Conservation (phyloP, 1,140 invertebrate genomes). For the Hirudo medicinalis region DNA sequence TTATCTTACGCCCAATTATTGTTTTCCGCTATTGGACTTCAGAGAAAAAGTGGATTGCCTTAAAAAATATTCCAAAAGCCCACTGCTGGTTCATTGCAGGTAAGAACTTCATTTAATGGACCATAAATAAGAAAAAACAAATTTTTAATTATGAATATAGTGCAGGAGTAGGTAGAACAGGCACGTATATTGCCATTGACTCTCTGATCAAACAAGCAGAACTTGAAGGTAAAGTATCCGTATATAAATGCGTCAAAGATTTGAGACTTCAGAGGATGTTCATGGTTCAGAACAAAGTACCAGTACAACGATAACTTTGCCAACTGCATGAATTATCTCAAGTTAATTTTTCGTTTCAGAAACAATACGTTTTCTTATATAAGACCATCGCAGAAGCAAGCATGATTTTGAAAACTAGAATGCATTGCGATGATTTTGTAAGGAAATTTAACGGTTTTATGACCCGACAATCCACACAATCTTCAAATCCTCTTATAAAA, state of each 20-base stretch:
- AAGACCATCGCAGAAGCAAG: neutral
- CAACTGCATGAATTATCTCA: neutral
- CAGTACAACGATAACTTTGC: neutral
- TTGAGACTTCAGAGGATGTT: slow-evolving; percentile 10
- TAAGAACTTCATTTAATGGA: neutral
- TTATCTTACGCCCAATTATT: neutral
- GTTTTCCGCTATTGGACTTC: neutral
- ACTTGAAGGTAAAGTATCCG: neutral
- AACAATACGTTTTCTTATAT: slow-evolving; percentile 3
- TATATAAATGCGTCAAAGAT: slow-evolving; percentile 1
- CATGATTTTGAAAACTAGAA: neutral
- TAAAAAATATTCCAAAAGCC: neutral
- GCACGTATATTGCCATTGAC: slow-evolving; percentile 13
- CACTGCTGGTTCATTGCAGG: slow-evolving; percentile 4
- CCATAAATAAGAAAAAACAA: neutral
- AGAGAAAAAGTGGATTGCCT: neutral
- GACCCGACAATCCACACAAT: no score
- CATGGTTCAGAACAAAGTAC: slow-evolving; percentile 11
- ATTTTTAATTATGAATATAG: neutral
- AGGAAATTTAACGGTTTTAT: no score
- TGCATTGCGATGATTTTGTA: neutral
- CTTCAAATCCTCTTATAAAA: no score
- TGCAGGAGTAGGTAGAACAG: slow-evolving; percentile 16
- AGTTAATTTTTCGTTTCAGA: neutral
- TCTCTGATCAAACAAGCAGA: slow-evolving; percentile 5